Percentiles rank a stretch among this genome's conserved stretches.
These are phyloP conservation scores for Rousettus madagascariensis DNA, from an alignment of 2,797 vertebrate genomes.

Conservation along the genomic window DNA sequence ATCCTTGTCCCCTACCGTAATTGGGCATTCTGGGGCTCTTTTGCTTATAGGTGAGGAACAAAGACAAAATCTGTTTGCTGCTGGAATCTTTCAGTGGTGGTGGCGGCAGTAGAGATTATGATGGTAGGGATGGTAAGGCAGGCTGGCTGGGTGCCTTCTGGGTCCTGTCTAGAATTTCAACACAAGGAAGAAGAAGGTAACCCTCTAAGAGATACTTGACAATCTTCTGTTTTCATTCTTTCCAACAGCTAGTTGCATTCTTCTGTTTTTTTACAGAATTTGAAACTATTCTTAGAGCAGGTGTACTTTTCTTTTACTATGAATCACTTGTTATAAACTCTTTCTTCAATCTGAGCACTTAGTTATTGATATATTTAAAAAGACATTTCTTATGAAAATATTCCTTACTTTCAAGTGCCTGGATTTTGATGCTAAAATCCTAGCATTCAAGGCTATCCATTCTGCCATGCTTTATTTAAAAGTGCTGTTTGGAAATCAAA, in stretches of 20 bases:
- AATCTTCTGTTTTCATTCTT: neutral
- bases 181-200: neutral
- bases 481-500: neutral
- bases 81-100: neutral
- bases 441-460: neutral
- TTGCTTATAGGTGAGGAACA: neutral
- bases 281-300: neutral
- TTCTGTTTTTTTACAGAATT: neutral
- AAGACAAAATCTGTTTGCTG: neutral
- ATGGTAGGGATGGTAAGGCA: neutral
- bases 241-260: neutral
- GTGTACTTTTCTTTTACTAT: neutral
- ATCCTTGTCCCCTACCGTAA: neutral
- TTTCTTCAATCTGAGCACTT: neutral
- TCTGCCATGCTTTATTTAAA: neutral
- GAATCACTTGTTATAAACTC: neutral
- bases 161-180: neutral
- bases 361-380: neutral
- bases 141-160: accelerated
- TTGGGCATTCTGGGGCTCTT: neutral
- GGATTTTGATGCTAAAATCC: neutral
- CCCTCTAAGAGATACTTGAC: no score
- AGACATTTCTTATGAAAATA: neutral
- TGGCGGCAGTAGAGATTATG: neutral
- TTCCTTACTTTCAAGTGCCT: neutral